A percentile compares a stretch with the other conserved stretches of the same genome.
These are phyloP conservation scores for Patagioenas fasciata DNA, from an alignment of 2,113 vertebrate species.

Conservation along the genomic window DNA sequence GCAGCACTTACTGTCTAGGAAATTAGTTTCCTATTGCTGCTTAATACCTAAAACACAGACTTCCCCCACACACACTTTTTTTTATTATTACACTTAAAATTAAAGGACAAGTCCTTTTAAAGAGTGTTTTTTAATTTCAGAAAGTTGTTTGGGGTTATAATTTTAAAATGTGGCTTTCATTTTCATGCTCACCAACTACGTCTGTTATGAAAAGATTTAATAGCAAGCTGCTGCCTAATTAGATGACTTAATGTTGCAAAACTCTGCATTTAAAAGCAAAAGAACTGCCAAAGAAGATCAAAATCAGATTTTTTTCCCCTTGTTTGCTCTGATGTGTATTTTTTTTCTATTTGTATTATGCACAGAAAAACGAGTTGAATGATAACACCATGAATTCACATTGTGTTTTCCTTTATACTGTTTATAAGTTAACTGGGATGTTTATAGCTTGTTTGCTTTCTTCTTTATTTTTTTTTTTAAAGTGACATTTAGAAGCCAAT, in stretches of 20 bases:
- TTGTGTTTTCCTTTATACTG: neutral
- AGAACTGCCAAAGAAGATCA: neutral
- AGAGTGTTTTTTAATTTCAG: neutral
- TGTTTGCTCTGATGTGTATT: neutral
- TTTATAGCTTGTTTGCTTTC: neutral
- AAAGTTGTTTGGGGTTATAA: neutral
- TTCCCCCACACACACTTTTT: neutral
- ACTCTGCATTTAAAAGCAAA: constrained; percentile 10
- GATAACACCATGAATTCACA: neutral
- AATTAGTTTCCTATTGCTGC: neutral
- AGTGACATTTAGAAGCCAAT: constrained; percentile 13
- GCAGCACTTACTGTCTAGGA: neutral
- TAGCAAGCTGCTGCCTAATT: constrained; percentile 37
- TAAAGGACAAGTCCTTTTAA: neutral
- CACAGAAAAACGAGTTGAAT: neutral
- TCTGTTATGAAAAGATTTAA: constrained; percentile 31
- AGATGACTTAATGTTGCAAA: constrained; percentile 48
- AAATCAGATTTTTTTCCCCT: neutral
- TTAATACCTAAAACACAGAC: neutral
- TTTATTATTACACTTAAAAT: neutral
- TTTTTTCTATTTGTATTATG: neutral
- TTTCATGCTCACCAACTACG: neutral
- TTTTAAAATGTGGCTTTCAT: constrained; percentile 24
- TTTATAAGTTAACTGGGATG: neutral
- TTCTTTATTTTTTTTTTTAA: neutral